Base-by-base conservation (phyloP, 2,888 invertebrate species). In the Cetonia aurata region DNA sequence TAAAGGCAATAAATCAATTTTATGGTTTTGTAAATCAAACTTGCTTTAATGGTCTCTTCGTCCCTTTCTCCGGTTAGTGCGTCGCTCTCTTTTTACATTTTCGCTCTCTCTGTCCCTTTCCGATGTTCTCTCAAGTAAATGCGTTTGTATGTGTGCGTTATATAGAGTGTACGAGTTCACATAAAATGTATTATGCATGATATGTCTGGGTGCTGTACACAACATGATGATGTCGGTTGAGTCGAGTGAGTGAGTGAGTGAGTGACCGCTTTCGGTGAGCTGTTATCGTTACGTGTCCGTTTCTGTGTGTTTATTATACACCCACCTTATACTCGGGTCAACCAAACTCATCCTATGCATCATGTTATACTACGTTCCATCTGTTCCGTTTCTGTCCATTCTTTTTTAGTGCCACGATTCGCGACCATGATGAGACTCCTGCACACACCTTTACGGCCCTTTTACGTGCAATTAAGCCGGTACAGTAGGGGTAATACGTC, bases 11-110 rank as follows among this genome's bases (percentile, higher is more conserved):
- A 85, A 84, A 85, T 85, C 84, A 84, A 84, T 84, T 85, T 85
- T 84, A 84, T 84, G 84, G 83, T 83, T 84, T 84, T 82, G 83
- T 84, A 84, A 84, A 85, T 85, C 85, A 85, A 85, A 83, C 81
- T 76, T 79, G 81, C 77, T 79, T 80, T 82, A 82, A 83, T 82
- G 82, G 81, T 77, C 79, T 80, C 79, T 8, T 37, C 37, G 8
- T 10, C 10, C 37, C 10, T 37, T 6, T 33, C 6, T 6, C 6
- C 33, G 3, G 4, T 33, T 6, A 6, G 6, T 33, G 3, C 33
- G 33, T 6, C 3, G 4, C 10, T 37, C 37, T 37, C 37, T 37
- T 79, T 80, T 82, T 82, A 83, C 82, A 82, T 80, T 77, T 79
- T 80, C 79, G 53, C 65, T 37, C 57, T 48, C 70, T 55, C 31